A percentile compares a stretch with the other conserved stretches of the same genome.
These are phyloP conservation scores for Mormyrus hasselquistii DNA, from an alignment of 2,797 vertebrate species.

Conservation along the genomic window DNA sequence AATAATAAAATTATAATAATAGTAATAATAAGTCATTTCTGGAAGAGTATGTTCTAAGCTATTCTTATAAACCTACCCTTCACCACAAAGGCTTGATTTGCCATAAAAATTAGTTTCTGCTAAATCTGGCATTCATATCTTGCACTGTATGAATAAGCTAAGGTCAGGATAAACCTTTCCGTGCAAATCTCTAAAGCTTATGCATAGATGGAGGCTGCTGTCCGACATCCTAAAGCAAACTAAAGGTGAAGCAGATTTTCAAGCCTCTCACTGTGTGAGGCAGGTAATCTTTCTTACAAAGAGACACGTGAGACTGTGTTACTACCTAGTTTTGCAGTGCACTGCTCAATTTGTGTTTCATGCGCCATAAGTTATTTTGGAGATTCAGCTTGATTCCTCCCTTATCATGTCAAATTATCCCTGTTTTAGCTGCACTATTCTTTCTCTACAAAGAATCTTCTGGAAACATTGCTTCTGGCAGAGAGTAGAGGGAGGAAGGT, in stretches of 20 bases:
- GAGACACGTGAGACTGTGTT: not conserved
- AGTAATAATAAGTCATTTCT: not conserved
- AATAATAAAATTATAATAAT: not conserved
- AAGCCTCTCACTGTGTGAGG: not conserved
- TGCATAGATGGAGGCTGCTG: not conserved
- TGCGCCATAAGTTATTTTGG: not conserved
- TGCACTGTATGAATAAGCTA: not conserved
- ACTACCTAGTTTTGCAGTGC: not conserved
- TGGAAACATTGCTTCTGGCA: not conserved
- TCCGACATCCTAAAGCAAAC: not conserved
- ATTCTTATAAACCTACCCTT: not conserved
- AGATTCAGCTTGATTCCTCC: not conserved
- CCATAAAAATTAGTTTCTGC: not conserved
- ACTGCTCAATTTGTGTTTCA: not conserved
- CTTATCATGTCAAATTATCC: not conserved
- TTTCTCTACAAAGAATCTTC: not conserved
- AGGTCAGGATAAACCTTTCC: not conserved
- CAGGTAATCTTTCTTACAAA: not conserved
- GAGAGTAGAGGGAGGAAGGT: not conserved
- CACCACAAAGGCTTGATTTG: not conserved
- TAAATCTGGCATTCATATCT: not conserved
- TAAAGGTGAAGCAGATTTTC: not conserved
- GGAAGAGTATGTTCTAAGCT: not conserved
- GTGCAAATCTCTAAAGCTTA: not conserved
- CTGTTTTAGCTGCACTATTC: not conserved